phyloP scores from a whole-genome alignment of 2,797 vertebrate species.

The Oryzias sinensis region DNA sequence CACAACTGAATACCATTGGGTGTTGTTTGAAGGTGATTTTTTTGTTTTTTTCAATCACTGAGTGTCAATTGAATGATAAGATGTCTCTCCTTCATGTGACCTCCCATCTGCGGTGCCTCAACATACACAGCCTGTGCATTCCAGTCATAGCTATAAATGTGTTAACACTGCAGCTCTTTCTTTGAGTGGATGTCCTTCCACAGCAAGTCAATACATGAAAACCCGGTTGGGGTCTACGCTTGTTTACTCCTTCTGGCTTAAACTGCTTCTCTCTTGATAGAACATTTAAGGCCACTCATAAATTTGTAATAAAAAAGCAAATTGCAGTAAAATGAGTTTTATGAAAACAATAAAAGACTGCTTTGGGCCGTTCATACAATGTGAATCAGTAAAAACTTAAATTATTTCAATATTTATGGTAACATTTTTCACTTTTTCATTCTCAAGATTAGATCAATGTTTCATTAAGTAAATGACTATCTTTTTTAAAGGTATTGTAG shows the following conservation, averaged over 20 bases:
- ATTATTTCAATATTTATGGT: constrained; percentile 5
- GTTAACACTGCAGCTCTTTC: constrained; percentile 46
- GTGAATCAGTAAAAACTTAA: constrained; percentile 25
- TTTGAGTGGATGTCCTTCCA: constrained; percentile 33
- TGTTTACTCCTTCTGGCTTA: neutral
- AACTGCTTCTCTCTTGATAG: neutral
- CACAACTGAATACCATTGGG: neutral
- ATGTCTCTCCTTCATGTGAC: constrained; percentile 8
- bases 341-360: constrained; percentile 19
- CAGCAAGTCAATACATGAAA: constrained; percentile 64
- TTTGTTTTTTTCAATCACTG: neutral
- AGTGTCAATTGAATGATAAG: constrained; percentile 17
- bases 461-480: neutral
- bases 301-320: neutral
- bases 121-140: constrained; percentile 65
- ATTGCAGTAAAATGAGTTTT: neutral
- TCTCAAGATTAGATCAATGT: too few relatives aligned
- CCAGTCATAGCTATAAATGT: constrained; percentile 70
- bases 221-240: constrained; percentile 8
- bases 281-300: neutral
- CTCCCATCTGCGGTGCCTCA: constrained; percentile 47
- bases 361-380: constrained; percentile 3
- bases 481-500: neutral
- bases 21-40: constrained; percentile 2
- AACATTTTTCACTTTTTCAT: neutral